A percentile compares a stretch with the other conserved stretches of the same genome.
phyloP scores from a whole-genome alignment of 2,888 invertebrate genomes.

The Ectemnius cavifrons region DNA sequence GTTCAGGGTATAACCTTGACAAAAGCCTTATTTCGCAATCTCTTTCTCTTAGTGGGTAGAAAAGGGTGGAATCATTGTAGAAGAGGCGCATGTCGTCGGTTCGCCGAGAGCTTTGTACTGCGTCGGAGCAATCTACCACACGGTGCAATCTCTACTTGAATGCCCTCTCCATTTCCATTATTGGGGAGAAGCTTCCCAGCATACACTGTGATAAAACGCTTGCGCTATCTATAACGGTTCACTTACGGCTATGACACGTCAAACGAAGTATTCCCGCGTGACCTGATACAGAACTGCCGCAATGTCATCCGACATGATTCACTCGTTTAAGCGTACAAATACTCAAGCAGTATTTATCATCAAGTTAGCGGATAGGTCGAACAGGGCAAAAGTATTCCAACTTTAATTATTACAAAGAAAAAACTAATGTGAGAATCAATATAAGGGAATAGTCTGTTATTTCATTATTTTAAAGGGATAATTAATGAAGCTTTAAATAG shows the following conservation, averaged over 20 bases:
- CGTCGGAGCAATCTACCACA: constrained; percentile 55
- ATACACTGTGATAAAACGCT: constrained; percentile 45
- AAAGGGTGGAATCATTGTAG: constrained; percentile 41
- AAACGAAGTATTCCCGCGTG: background rate
- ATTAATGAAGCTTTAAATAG: too few relatives aligned
- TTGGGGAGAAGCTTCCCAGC: constrained; percentile 46
- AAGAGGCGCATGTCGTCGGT: constrained; percentile 41
- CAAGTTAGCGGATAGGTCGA: too few relatives aligned
- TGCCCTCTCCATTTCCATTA: constrained; percentile 60
- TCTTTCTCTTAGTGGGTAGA: constrained; percentile 41
- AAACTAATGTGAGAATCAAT: too few relatives aligned
- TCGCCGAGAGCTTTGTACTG: constrained; percentile 50
- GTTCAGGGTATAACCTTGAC: constrained; percentile 52
- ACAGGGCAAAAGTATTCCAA: too few relatives aligned
- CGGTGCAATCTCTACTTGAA: constrained; percentile 54
- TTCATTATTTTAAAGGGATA: too few relatives aligned
- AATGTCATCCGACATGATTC: too few relatives aligned
- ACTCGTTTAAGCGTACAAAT: too few relatives aligned
- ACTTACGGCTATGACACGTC: constrained; percentile 3
- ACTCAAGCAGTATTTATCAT: too few relatives aligned
- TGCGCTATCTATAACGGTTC: constrained; percentile 30
- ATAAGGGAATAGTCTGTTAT: too few relatives aligned
- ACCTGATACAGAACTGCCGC: too few relatives aligned
- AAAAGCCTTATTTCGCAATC: constrained; percentile 46
- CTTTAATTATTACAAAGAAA: too few relatives aligned